Evolutionary conservation across 2,797 vertebrate species (phyloP), one percentile per base, ranked within the genome.

Genomic region (Distichodus sexfasciatus): DNA sequence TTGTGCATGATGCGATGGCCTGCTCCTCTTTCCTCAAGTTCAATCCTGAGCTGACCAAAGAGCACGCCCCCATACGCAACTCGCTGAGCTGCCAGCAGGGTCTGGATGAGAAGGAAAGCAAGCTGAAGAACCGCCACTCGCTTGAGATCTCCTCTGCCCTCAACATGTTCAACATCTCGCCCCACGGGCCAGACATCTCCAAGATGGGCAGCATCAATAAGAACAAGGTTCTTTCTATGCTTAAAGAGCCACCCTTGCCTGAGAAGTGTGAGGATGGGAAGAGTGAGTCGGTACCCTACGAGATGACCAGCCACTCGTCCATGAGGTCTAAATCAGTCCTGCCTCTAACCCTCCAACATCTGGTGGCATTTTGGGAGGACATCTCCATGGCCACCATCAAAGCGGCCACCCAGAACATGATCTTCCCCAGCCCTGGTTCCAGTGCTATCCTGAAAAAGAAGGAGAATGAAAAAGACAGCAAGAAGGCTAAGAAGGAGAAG

Each of bases 181-280:
- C 96, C 46, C 97, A 98, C 3, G 97, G 97, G 28, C 96, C 97
- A 2, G 97, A 99, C 85, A 99, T 99, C 84, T 99, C 97, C 60
- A 98, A 99, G 87, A 99, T 99, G 97, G 97, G 96, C 51, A 98
- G 96, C 87, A 98, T 99, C 83, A 99, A 99, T 83, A 99, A 99
- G 88, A 99, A 99, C 71, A 99, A 99, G 78, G 97, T 99, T 10
- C 87, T 99, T 1, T 98, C 97, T 3, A 99, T 99, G 97, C 90
- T 99, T 38, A 99, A 98, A 81, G 97, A 99, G 53, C 95, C 96
- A 3, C 95, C 97, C 0, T 87, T 99, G 66, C 95, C 96, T 62
- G 97, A 99, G 75, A 97, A 96, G 76, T 98, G 96, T 36, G 96
- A 98, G 75, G 97, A 99, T 66, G 95, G 94, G 31, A 98, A 98